Percentiles rank a stretch among this genome's conserved stretches.
Conservation (phyloP, 2,888 invertebrate genomes). For the Penaeus monodon region DNA sequence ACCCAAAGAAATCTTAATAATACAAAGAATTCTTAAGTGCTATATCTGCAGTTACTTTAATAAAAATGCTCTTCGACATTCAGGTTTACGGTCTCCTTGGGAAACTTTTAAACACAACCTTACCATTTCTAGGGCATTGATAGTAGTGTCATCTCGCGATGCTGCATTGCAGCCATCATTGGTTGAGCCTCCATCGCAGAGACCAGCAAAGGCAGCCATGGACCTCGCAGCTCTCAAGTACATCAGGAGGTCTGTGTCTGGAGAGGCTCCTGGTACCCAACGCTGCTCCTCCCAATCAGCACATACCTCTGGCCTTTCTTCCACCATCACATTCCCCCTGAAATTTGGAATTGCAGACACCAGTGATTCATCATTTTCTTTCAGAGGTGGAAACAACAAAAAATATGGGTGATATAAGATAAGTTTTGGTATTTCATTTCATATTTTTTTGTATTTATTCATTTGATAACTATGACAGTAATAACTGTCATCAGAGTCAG, state of each 20-base stretch:
- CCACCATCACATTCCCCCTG: slow-evolving; percentile 67
- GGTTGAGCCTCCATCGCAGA: slow-evolving; percentile 97
- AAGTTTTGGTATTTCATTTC: no score
- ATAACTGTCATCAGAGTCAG: no score
- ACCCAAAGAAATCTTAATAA: slow-evolving; percentile 63
- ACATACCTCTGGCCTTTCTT: slow-evolving; percentile 73
- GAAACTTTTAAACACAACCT: slow-evolving; percentile 66
- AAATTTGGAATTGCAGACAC: not conserved
- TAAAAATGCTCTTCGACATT: no score
- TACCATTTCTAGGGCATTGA: slow-evolving; percentile 94
- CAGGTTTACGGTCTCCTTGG: not conserved
- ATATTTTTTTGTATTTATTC: no score
- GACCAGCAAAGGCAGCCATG: slow-evolving; percentile 98
- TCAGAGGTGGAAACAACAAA: no score
- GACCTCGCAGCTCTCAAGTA: slow-evolving; percentile 96
- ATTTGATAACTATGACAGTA: no score
- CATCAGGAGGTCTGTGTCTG: slow-evolving; percentile 95
- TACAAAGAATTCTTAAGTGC: no score
- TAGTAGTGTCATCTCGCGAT: slow-evolving; percentile 96
- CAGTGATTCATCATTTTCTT: not conserved
- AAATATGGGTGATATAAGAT: no score
- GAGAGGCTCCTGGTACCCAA: slow-evolving; percentile 89
- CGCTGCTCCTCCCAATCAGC: slow-evolving; percentile 83
- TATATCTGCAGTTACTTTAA: no score
- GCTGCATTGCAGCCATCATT: slow-evolving; percentile 98